Conservation (phyloP, 2,797 vertebrate genomes). For the Australoheros facetus region DNA sequence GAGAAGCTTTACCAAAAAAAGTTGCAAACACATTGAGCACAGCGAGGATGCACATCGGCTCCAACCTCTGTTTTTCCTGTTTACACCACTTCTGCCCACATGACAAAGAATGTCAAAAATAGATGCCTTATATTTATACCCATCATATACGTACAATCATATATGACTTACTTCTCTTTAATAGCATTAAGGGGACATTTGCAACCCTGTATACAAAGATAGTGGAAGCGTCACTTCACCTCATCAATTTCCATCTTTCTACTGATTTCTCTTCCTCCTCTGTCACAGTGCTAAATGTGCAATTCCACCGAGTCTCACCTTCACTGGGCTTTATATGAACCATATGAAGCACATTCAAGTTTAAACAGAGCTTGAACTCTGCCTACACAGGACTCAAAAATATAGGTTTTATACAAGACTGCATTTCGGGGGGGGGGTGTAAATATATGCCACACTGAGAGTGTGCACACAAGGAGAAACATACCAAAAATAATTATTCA, state of each 20-base stretch:
- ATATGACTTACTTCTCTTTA: constrained; percentile 66
- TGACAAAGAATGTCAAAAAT: constrained; percentile 78
- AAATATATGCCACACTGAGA: constrained; percentile 36
- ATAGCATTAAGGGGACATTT: constrained; percentile 73
- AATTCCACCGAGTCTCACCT: constrained; percentile 40
- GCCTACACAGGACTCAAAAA: constrained; percentile 51
- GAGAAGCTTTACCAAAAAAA: constrained; percentile 72
- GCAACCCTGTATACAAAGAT: constrained; percentile 74
- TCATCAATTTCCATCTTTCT: constrained; percentile 32
- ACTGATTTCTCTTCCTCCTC: constrained; percentile 7
- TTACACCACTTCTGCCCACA: constrained; percentile 64
- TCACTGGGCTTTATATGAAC: constrained; percentile 60
- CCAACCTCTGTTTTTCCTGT: constrained; percentile 42
- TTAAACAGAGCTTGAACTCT: constrained; percentile 54
- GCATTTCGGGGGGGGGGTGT: neutral
- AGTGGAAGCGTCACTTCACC: constrained; percentile 63
- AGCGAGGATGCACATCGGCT: constrained; percentile 71
- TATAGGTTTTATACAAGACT: constrained; percentile 50
- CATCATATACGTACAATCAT: constrained; percentile 60
- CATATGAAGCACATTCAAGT: constrained; percentile 67
- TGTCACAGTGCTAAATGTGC: constrained; percentile 70
- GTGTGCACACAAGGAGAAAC: constrained; percentile 54
- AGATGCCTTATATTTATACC: constrained; percentile 52
- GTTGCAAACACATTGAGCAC: constrained; percentile 77
- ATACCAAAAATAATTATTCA: constrained; percentile 73